Percentiles rank a stretch among this genome's conserved stretches.
phyloP scores from a whole-genome alignment of 2,113 vertebrate species.

The Lipotes vexillifer region DNA sequence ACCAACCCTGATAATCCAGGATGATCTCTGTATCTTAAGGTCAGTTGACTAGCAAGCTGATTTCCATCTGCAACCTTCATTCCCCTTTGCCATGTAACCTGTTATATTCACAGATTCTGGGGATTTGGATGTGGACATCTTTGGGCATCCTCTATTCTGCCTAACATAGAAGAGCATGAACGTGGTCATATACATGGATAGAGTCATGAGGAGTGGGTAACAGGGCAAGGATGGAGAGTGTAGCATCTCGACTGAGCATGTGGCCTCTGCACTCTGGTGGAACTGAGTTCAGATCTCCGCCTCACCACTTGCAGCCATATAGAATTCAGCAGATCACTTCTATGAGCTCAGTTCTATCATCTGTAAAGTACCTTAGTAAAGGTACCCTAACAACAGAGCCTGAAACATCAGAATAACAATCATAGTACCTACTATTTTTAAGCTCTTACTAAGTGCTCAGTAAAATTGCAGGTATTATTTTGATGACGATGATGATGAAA shows the following conservation, averaged over 20 bases:
- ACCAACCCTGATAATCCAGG: not conserved
- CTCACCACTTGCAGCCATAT: not conserved
- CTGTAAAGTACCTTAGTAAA: not conserved
- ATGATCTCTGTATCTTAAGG: not conserved
- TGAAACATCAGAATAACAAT: not conserved
- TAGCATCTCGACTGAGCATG: accelerated
- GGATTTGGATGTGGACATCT: not conserved
- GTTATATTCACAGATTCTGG: not conserved
- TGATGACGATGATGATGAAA: not conserved
- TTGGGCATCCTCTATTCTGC: not conserved
- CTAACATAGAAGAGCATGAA: not conserved
- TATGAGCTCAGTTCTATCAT: not conserved
- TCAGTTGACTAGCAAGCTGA: not conserved
- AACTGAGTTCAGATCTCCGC: not conserved
- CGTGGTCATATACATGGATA: not conserved
- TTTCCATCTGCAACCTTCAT: not conserved
- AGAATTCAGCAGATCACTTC: not conserved
- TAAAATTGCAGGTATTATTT: not conserved
- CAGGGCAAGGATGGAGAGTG: not conserved
- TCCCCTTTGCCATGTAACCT: not conserved
- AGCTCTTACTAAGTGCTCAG: not conserved
- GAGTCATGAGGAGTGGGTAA: not conserved
- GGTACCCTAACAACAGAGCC: not conserved
- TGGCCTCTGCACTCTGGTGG: not conserved
- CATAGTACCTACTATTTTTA: not conserved